Conservation (phyloP, 2,113 vertebrate genomes). For the Setophaga coronata region DNA sequence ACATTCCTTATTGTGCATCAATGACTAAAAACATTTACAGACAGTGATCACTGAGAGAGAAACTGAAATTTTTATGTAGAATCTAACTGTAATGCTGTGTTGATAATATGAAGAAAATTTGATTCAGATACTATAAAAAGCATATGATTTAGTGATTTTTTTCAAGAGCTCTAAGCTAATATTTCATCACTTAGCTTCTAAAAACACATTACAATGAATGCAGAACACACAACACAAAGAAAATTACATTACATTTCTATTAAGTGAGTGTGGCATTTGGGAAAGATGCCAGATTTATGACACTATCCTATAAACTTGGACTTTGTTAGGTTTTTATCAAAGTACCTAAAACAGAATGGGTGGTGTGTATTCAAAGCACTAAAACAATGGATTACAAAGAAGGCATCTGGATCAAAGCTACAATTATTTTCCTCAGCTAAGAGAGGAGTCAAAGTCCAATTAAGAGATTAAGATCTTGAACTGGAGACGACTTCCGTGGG, state of each 20-base stretch:
- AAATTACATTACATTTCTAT: background rate
- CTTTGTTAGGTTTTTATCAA: background rate
- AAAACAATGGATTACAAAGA: background rate
- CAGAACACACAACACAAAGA: background rate
- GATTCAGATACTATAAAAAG: background rate
- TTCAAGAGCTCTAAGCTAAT: background rate
- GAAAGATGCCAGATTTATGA: background rate
- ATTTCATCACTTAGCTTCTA: background rate
- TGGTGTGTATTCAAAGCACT: background rate
- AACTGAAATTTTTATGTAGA: background rate
- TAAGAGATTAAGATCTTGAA: background rate
- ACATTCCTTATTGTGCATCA: background rate
- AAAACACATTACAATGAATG: background rate
- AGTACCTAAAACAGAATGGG: background rate
- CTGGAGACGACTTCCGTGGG: background rate
- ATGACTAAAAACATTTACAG: background rate
- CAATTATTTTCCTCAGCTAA: background rate
- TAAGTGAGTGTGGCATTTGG: background rate
- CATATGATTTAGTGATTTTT: background rate
- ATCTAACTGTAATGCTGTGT: background rate
- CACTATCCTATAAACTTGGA: background rate
- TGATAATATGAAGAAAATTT: background rate
- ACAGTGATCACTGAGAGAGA: background rate
- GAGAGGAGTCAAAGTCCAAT: background rate
- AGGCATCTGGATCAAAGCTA: background rate